phyloP scores from a whole-genome alignment of 1,140 invertebrate genomes.

The Armadillidium nasatum region DNA sequence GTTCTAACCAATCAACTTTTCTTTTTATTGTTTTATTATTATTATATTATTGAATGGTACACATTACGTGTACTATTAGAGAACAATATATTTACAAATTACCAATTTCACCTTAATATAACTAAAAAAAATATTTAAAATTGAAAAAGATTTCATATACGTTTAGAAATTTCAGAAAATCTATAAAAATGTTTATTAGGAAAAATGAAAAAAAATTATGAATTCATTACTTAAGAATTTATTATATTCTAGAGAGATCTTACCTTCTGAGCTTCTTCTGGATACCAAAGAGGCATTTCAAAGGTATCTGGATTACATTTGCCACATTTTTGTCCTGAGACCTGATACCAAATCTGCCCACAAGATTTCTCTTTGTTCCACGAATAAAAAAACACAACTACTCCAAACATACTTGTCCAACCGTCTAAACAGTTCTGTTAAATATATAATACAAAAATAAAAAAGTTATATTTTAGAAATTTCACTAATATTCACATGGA shows the following conservation, averaged over 20 bases:
- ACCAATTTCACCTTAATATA: too few species aligned
- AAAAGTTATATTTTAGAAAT: too few species aligned
- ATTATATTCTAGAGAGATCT: not conserved
- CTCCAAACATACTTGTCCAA: conserved; percentile 30
- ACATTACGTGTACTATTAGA: too few species aligned
- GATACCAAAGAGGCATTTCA: conserved; percentile 30
- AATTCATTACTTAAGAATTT: too few species aligned
- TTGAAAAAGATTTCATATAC: not conserved
- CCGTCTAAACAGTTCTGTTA: conserved; percentile 21
- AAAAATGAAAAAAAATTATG: too few species aligned
- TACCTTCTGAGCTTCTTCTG: conserved; percentile 31
- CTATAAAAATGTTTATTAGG: too few species aligned
- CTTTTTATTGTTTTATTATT: too few species aligned
- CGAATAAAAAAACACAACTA: conserved; percentile 25
- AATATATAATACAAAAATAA: too few species aligned
- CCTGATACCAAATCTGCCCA: conserved; percentile 24
- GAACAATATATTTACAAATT: too few species aligned
- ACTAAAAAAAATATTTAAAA: not conserved
- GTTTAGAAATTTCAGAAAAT: not conserved
- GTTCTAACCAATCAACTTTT: too few species aligned
- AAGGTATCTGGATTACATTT: conserved; percentile 23
- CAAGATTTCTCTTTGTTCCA: conserved; percentile 1
- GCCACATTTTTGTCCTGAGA: conserved; percentile 26
- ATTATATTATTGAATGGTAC: too few species aligned
- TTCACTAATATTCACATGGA: too few species aligned